Percentiles rank a stretch among this genome's conserved stretches.
Conservation (phyloP, 1,140 invertebrate genomes). For the Drosophila subobscura region DNA sequence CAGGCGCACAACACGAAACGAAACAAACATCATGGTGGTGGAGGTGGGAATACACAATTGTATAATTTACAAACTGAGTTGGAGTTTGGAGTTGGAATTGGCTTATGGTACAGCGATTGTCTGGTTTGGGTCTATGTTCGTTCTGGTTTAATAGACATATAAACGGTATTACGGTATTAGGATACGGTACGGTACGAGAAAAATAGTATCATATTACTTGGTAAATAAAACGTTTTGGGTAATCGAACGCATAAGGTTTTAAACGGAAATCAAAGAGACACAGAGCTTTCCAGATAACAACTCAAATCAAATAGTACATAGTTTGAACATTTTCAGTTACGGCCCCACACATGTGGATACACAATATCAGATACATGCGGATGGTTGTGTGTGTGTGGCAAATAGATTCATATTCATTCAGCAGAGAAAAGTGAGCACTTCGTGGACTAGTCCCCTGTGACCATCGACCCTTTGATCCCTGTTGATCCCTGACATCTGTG, state of each 20-base stretch:
- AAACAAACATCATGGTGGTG: conserved; percentile 32
- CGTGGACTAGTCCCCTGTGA: conserved; percentile 32
- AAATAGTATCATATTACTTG: conserved; percentile 26
- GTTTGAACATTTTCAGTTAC: conserved; percentile 54
- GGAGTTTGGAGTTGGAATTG: background rate
- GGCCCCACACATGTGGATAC: conserved; percentile 46
- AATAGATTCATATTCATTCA: conserved; percentile 9
- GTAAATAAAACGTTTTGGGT: conserved; percentile 47
- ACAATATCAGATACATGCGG: conserved; percentile 3
- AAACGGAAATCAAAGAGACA: conserved; percentile 73
- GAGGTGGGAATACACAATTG: conserved; percentile 32
- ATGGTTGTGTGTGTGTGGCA: too few relatives aligned
- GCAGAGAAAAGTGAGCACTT: conserved; percentile 69
- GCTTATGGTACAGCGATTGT: conserved; percentile 62
- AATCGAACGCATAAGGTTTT: conserved; percentile 56
- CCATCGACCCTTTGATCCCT: conserved; percentile 18
- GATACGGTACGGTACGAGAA: conserved; percentile 5
- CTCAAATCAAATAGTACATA: conserved; percentile 56
- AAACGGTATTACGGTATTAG: conserved; percentile 34
- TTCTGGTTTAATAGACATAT: conserved; percentile 45
- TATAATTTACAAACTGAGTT: conserved; percentile 56
- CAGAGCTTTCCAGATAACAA: conserved; percentile 54
- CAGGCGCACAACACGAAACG: conserved; percentile 52
- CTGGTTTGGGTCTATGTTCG: conserved; percentile 42
- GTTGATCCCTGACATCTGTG: conserved; percentile 38